Evolutionary conservation across 2,888 invertebrate genomes (phyloP), one percentile per base, ranked within the genome.

Genomic region (Cataglyphis livida): DNA sequence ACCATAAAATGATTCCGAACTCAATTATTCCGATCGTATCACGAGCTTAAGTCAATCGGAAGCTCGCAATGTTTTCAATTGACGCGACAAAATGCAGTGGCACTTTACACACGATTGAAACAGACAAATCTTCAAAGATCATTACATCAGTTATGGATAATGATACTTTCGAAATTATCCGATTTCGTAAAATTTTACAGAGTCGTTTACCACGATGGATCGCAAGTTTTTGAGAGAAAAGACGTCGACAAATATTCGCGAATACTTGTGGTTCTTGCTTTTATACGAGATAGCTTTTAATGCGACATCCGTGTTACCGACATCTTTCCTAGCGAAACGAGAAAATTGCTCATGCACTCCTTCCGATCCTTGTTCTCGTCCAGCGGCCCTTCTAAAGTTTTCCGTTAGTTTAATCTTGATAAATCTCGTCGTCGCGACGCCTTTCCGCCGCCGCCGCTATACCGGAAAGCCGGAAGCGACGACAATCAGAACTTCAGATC

Each of bases 351-450:
- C 74, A 64, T 18, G 74, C 48, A 38, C n/a, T 51, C 21, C 48
- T 18, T 62, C 32, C 62, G n/a, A 21, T 51, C 64, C 48, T 74
- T 62, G 35, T 59, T 59, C 57, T 21, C 48, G 44, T 28, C 35
- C 59, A 38, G 32, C n/a, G 41, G 38, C 28, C 25, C n/a, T 74
- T 41, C 38, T 15, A 35, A 71, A 62, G 54, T 81, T 74, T 64
- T 41, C n/a, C 62, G 54, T 41, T 81, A 64, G 64, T 81, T 81
- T 74, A 64, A 74, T 54, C 74, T 44, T 48, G 68, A 81, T 81
- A 73, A 81, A 81, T 81, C 38, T 74, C 44, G 41, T 28, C 62
- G 61, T 71, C 62, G 71, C 51, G 73, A 32, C 81, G 81, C 12
- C 51, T 64, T 64, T 38, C 73, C 38, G n/a, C 32, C 25, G 38